phyloP scores from a whole-genome alignment of 2,888 invertebrate genomes.

The Ophraella communa region DNA sequence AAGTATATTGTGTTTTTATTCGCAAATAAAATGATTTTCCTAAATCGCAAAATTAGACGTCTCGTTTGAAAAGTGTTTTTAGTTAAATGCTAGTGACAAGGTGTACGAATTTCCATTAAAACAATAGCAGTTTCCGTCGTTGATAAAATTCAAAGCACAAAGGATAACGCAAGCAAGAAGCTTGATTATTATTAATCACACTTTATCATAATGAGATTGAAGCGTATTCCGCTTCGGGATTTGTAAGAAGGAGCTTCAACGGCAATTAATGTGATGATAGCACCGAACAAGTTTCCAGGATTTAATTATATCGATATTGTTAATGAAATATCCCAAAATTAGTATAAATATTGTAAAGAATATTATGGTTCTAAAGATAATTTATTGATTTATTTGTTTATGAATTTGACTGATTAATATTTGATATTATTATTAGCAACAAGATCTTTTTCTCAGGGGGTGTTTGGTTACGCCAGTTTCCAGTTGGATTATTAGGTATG shows the following conservation, averaged over 20 bases:
- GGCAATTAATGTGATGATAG: conserved; percentile 25
- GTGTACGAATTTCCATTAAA: conserved; percentile 10
- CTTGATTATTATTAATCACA: conserved; percentile 33
- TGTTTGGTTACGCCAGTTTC: too few relatives aligned
- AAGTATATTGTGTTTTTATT: too few relatives aligned
- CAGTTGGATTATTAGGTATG: too few relatives aligned
- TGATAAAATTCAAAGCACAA: conserved; percentile 23
- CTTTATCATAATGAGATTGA: conserved; percentile 29
- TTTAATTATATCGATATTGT: conserved; percentile 24
- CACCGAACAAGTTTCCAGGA: conserved; percentile 17
- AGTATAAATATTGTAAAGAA: background rate
- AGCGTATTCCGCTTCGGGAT: conserved; percentile 22
- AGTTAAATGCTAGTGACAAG: background rate
- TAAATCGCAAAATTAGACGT: too few relatives aligned
- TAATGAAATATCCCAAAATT: conserved; percentile 21
- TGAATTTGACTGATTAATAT: too few relatives aligned
- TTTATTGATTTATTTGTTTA: too few relatives aligned
- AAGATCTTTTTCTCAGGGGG: too few relatives aligned
- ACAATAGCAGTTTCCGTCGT: conserved; percentile 15
- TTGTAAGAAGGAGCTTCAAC: conserved; percentile 21
- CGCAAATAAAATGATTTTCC: too few relatives aligned
- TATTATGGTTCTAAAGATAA: too few relatives aligned
- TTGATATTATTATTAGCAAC: too few relatives aligned
- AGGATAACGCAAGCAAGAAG: conserved; percentile 25
- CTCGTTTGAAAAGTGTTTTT: background rate